Evolutionary conservation across 2,888 invertebrate species (phyloP).

Genomic region (Eledona agricola): DNA sequence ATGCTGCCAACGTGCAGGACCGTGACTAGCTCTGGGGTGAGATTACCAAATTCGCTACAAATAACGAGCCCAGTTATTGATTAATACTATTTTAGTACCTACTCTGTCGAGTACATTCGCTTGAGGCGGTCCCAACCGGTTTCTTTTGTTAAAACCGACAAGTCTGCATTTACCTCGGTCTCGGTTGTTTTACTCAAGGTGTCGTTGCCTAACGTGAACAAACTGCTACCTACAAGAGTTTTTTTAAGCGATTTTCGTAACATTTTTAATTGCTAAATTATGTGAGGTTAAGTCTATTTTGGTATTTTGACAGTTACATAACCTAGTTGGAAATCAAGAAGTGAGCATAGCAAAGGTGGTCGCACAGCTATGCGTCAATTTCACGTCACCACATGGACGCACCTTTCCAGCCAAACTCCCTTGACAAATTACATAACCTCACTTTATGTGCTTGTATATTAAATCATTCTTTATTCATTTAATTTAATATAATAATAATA

Average conservation of each 20-base stretch:
- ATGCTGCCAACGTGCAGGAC: conserved; percentile 68
- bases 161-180: conserved; percentile 44
- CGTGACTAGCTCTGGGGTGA: conserved; percentile 70
- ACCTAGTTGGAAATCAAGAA: no score
- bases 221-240: neutral
- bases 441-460: no score
- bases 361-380: no score
- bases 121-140: conserved; percentile 66
- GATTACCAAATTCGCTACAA: conserved; percentile 72
- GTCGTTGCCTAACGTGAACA: no score
- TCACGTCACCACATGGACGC: no score
- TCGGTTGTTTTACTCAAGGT: conserved; percentile 39
- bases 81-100: conserved; percentile 48
- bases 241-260: conserved; percentile 7
- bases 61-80: conserved; percentile 15
- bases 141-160: conserved; percentile 42
- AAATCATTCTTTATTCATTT: no score
- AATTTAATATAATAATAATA: no score
- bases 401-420: no score
- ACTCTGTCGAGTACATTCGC: conserved; percentile 64
- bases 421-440: no score
- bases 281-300: conserved; percentile 12
- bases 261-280: conserved; percentile 22
- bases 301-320: conserved; percentile 13
- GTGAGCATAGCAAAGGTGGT: no score